These are phyloP conservation scores for Hexactinellida sp. DNA, from an alignment of 37 sponge, comb jelly and placozoan species.

Conservation along the genomic window DNA sequence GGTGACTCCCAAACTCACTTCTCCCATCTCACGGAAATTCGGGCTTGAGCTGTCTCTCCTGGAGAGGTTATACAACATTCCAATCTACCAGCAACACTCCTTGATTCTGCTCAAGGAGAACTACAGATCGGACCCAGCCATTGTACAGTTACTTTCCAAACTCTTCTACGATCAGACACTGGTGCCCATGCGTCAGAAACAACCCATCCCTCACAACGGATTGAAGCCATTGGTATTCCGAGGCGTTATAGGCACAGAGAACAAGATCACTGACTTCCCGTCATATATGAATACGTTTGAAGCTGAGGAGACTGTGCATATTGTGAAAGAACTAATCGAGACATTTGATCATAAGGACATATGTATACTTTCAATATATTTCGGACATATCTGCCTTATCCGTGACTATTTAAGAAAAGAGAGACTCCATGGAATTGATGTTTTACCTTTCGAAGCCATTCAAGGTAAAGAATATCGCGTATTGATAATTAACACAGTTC, in stretches of 20 bases:
- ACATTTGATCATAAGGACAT: neutral
- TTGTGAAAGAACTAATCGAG: neutral
- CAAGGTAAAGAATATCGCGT: neutral
- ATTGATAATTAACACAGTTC: neutral
- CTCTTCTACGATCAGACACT: neutral
- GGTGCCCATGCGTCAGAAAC: neutral
- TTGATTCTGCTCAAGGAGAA: neutral
- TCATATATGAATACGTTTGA: neutral
- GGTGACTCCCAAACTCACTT: conserved; percentile 23
- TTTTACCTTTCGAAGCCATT: neutral
- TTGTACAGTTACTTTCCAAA: neutral
- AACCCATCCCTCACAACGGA: neutral
- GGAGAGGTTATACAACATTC: neutral
- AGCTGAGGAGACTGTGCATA: conserved; percentile 5
- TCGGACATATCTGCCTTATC: neutral
- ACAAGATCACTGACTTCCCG: neutral
- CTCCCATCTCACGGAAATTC: neutral
- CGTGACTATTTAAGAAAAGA: neutral
- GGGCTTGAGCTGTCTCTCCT: neutral
- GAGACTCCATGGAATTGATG: neutral
- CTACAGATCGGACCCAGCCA: neutral
- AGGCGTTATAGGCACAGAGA: neutral
- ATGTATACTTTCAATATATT: neutral
- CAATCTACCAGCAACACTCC: neutral
- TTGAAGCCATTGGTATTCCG: neutral